Evolutionary conservation across 2,797 vertebrate genomes (phyloP).

Genomic region (Coilia nasus): DNA sequence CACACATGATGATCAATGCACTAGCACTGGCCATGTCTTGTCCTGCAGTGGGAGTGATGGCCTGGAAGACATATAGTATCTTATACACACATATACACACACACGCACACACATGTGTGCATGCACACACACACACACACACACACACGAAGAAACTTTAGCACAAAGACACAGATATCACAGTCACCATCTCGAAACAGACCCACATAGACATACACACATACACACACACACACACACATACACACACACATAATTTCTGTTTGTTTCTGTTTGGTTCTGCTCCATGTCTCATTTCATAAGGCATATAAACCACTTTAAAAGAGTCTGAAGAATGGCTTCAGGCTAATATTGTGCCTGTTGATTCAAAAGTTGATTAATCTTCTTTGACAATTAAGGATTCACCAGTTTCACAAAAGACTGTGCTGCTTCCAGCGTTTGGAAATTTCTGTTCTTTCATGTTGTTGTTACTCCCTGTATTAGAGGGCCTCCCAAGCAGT

Average conservation of each 20-base stretch:
- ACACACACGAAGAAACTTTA: too few species aligned
- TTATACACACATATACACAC: neutral
- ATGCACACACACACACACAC: neutral
- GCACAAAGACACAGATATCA: too few species aligned
- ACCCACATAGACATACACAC: neutral
- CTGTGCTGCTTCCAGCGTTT: neutral
- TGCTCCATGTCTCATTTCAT: neutral
- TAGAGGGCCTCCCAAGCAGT: neutral
- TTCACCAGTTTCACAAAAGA: neutral
- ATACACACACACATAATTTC: neutral
- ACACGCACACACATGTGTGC: neutral
- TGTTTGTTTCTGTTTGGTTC: neutral
- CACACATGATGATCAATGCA: neutral
- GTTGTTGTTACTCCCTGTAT: neutral
- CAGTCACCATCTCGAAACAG: too few species aligned
- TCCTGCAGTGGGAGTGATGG: neutral
- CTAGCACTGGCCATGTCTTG: neutral
- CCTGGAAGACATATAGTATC: neutral
- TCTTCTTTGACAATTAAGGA: too few species aligned
- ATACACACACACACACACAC: neutral
- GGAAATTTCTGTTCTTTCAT: conserved; percentile 1
- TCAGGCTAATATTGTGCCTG: too few species aligned
- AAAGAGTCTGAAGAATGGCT: too few species aligned
- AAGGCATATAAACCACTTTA: neutral
- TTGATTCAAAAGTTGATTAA: too few species aligned